Conservation (phyloP, 2,888 invertebrate species). For the Meta bourneti region DNA sequence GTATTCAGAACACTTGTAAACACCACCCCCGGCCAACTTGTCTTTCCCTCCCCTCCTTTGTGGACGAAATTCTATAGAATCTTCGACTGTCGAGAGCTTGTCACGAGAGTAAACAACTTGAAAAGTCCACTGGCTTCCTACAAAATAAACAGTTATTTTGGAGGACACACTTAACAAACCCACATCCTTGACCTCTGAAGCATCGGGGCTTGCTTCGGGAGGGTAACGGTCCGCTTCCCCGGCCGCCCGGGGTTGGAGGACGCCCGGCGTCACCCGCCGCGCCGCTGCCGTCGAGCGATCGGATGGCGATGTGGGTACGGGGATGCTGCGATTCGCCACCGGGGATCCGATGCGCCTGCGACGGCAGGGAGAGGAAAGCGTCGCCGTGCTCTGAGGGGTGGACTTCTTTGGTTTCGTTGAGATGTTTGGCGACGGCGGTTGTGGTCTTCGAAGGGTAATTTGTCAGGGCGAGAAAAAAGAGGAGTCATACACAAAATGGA, state of each 20-base stretch:
- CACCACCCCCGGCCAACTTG: too few relatives aligned
- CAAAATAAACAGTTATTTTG: constrained; percentile 30
- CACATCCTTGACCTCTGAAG: constrained; percentile 40
- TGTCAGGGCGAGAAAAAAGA: too few relatives aligned
- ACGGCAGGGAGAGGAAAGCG: background rate
- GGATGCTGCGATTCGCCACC: background rate
- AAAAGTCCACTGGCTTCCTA: background rate
- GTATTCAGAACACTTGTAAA: too few relatives aligned
- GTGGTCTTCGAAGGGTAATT: too few relatives aligned
- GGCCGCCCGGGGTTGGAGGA: background rate
- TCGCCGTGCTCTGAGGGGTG: background rate
- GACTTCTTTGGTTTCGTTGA: background rate
- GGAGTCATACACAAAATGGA: too few relatives aligned
- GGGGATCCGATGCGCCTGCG: background rate
- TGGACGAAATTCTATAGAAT: background rate
- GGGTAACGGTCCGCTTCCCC: background rate
- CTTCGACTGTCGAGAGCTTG: background rate
- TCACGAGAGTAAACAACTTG: background rate
- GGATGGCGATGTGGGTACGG: background rate
- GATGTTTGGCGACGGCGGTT: background rate
- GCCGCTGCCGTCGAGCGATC: background rate
- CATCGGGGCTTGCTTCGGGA: background rate
- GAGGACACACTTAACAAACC: constrained; percentile 11
- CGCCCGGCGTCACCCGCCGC: background rate
- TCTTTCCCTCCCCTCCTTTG: too few relatives aligned